Conservation (phyloP, 2,888 invertebrate species). For the Drosophila nr. perissopoda region DNA sequence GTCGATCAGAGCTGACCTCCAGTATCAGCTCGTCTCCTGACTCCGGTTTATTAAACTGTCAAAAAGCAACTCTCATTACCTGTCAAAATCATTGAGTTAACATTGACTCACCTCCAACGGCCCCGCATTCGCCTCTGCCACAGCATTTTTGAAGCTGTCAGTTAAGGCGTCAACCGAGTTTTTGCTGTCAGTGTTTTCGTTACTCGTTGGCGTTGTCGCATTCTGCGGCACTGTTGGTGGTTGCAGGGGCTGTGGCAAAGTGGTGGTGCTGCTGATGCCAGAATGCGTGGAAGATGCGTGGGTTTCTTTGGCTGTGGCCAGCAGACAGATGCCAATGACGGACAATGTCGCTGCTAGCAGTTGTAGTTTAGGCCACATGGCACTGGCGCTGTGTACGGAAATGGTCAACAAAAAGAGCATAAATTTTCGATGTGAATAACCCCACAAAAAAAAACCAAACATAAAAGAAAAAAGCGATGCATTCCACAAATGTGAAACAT, state of each 20-base stretch:
- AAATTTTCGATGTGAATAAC: constrained; percentile 62
- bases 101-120: constrained; percentile 68
- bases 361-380: constrained; percentile 79
- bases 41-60: constrained; percentile 71
- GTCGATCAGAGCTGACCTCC: constrained; percentile 43
- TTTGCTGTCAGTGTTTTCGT: constrained; percentile 44
- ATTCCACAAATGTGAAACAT: constrained; percentile 49
- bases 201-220: constrained; percentile 71
- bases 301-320: constrained; percentile 51
- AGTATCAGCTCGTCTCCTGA: constrained; percentile 20
- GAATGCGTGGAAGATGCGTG: constrained; percentile 31
- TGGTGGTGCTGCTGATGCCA: constrained; percentile 37
- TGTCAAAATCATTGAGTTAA: constrained; percentile 68
- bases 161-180: constrained; percentile 29
- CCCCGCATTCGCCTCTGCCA: not conserved
- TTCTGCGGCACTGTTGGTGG: constrained; percentile 64
- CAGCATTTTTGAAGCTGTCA: constrained; percentile 48
- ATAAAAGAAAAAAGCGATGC: constrained; percentile 10
- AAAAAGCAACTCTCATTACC: constrained; percentile 64
- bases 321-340: constrained; percentile 75
- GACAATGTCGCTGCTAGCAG: constrained; percentile 59
- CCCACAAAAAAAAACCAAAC: constrained; percentile 26
- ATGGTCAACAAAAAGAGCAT: constrained; percentile 39
- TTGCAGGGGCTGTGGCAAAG: constrained; percentile 65
- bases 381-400: constrained; percentile 55